Percentiles rank a stretch among this genome's conserved stretches.
Evolutionary conservation across 2,797 vertebrate species (phyloP).

Genomic region (Fistularia tabacaria): DNA sequence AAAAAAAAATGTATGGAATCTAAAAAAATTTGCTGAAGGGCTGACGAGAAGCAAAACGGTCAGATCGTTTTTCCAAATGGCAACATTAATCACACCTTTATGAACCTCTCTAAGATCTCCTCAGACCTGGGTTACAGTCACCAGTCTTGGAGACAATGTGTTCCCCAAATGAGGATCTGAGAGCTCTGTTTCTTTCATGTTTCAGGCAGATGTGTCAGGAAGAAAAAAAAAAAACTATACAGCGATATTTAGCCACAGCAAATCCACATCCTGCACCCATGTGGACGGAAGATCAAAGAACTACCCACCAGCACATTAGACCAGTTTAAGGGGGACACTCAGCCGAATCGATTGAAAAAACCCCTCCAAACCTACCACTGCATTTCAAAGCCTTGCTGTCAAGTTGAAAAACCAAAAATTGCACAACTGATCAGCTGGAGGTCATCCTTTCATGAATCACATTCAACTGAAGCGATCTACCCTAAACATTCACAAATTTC

Average conservation of each 20-base stretch:
- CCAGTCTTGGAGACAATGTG: conserved; percentile 44
- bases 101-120: conserved; percentile 2
- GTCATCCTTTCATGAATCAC: too few relatives aligned
- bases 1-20: conserved; percentile 44
- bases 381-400: too few relatives aligned
- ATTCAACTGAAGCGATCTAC: too few relatives aligned
- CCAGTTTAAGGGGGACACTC: conserved; percentile 22
- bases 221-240: conserved; percentile 31
- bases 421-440: too few relatives aligned
- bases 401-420: too few relatives aligned
- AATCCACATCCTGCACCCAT: conserved; percentile 72
- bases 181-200: conserved; percentile 61
- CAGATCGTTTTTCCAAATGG: conserved; percentile 8
- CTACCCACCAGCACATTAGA: conserved; percentile 48
- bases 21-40: background rate
- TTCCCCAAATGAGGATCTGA: conserved; percentile 57
- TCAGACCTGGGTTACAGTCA: conserved; percentile 1
- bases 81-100: conserved; percentile 10
- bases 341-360: background rate
- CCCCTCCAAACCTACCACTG: conserved; percentile 17
- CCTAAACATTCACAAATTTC: too few relatives aligned
- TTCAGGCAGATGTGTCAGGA: conserved; percentile 59
- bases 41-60: background rate
- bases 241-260: conserved; percentile 57
- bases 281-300: conserved; percentile 67